Evolutionary conservation across 1,140 invertebrate genomes (phyloP).

Genomic region (Andricus grossulariae): DNA sequence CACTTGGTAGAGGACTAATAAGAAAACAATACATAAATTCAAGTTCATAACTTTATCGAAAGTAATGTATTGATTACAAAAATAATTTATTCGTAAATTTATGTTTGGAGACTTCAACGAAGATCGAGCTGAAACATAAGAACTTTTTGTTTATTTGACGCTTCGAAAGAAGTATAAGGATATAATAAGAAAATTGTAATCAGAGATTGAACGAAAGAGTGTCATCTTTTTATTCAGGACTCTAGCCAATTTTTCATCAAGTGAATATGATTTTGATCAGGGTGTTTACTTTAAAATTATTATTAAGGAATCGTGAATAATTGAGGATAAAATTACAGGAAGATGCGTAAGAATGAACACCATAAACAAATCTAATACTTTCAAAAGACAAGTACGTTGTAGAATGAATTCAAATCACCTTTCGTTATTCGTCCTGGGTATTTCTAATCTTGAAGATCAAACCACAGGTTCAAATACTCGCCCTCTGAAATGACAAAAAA

Average conservation of each 20-base stretch:
- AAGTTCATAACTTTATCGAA: too few relatives aligned
- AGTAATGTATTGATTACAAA: too few relatives aligned
- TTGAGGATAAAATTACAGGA: too few relatives aligned
- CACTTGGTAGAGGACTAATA: too few relatives aligned
- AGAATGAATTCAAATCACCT: neutral
- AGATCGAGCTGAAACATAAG: neutral
- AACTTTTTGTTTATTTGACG: neutral
- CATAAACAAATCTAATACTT: neutral
- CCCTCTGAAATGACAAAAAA: neutral
- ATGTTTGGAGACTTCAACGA: neutral
- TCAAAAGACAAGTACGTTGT: neutral
- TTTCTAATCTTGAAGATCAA: neutral
- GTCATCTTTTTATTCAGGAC: conserved; percentile 71
- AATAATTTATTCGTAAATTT: too few relatives aligned
- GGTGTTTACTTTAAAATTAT: neutral
- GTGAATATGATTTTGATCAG: neutral
- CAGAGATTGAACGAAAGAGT: conserved; percentile 62
- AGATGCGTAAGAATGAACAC: too few relatives aligned
- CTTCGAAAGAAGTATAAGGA: neutral
- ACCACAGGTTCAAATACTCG: neutral
- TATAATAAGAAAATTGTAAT: conserved; percentile 30
- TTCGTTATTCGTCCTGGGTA: neutral
- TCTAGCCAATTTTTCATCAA: conserved; percentile 72
- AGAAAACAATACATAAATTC: too few relatives aligned
- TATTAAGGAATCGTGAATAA: neutral